Conservation (phyloP, 2,888 invertebrate species). For the Torymus aiolomorphi region DNA sequence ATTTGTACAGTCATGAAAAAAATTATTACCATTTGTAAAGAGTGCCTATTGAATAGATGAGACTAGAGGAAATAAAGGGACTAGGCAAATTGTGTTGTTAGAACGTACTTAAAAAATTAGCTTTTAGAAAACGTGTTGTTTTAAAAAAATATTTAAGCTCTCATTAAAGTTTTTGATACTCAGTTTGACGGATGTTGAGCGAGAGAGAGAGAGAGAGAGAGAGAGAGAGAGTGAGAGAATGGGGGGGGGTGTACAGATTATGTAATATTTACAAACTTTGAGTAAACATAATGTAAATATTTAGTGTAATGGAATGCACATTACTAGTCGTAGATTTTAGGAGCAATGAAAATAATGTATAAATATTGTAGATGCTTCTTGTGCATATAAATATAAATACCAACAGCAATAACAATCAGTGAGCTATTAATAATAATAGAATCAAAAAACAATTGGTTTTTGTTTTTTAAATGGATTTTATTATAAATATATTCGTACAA, state of each 20-base stretch:
- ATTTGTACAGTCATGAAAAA: too few species aligned
- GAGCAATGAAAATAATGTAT: slow-evolving; percentile 25
- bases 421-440: slow-evolving; percentile 25
- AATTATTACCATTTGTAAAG: too few species aligned
- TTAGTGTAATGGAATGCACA: slow-evolving; percentile 9
- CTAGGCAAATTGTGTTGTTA: too few species aligned
- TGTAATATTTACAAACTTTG: slow-evolving; percentile 32
- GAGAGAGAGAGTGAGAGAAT: too few species aligned
- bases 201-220: too few species aligned
- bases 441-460: slow-evolving; percentile 18
- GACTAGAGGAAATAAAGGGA: too few species aligned
- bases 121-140: too few species aligned
- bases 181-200: too few species aligned
- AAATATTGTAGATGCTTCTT: background rate
- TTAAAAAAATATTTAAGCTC: too few species aligned
- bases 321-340: slow-evolving; percentile 43
- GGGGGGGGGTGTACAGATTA: slow-evolving; percentile 45
- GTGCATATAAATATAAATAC: slow-evolving; percentile 7
- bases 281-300: slow-evolving; percentile 26
- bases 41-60: too few species aligned
- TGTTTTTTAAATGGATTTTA: slow-evolving; percentile 64
- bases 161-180: too few species aligned
- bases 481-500: slow-evolving; percentile 72
- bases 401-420: slow-evolving; percentile 11
- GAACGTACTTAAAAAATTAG: too few species aligned